A percentile compares a stretch with the other conserved stretches of the same genome.
phyloP scores from a whole-genome alignment of 2,797 vertebrate species.

The Anguilla obscura region DNA sequence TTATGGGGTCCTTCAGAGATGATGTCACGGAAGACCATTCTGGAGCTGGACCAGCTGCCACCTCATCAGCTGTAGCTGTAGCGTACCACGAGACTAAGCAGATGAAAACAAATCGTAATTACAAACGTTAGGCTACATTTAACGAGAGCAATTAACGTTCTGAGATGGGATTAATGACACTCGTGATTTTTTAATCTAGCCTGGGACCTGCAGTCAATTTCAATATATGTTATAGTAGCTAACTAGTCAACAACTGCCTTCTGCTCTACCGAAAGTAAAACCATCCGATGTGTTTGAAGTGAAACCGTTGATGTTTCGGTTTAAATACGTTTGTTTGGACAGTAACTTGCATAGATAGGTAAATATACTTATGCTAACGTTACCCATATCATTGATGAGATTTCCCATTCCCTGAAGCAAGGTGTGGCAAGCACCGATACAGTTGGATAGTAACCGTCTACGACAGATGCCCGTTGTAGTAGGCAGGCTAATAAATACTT shows the following conservation, averaged over 20 bases:
- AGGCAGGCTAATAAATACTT: not conserved
- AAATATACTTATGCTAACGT: too few species aligned
- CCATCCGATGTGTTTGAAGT: too few species aligned
- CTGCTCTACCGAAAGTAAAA: not conserved
- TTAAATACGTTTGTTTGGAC: not conserved
- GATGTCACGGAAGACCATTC: not conserved
- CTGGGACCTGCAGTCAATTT: not conserved
- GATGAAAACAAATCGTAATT: constrained; percentile 3
- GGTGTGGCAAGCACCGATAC: not conserved
- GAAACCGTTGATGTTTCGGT: not conserved
- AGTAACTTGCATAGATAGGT: not conserved
- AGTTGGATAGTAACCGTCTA: not conserved
- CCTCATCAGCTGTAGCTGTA: constrained; percentile 42
- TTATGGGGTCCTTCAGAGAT: not conserved
- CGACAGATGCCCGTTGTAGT: not conserved
- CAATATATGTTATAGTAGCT: not conserved
- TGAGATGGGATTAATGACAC: constrained; percentile 9
- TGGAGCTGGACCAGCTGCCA: constrained; percentile 54
- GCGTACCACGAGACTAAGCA: constrained; percentile 26
- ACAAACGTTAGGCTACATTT: not conserved
- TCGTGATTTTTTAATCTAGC: not conserved
- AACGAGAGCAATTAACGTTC: not conserved
- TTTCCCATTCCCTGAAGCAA: not conserved
- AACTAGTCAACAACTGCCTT: not conserved
- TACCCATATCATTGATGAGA: not conserved